Percentiles rank a stretch among this genome's conserved stretches.
Evolutionary conservation across 1,140 invertebrate species (phyloP).

Genomic region (Drosophila nigromelanica): DNA sequence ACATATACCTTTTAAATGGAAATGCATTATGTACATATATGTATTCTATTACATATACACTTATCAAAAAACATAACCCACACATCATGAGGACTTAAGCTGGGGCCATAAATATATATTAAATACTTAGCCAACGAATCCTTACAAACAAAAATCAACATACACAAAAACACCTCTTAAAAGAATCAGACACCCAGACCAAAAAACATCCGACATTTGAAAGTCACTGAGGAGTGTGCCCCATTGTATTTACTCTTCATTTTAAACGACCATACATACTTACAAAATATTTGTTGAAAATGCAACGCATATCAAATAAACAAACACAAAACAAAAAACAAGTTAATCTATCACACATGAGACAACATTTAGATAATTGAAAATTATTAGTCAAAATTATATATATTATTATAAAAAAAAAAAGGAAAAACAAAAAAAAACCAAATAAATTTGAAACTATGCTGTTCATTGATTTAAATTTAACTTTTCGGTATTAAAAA

Average conservation of each 20-base stretch:
- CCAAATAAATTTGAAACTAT: slow-evolving; percentile 72
- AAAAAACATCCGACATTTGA: neutral
- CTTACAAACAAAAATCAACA: slow-evolving; percentile 5
- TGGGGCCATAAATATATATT: slow-evolving; percentile 23
- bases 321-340: slow-evolving; percentile 48
- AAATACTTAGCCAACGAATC: slow-evolving; percentile 28
- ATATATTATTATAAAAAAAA: slow-evolving; percentile 43
- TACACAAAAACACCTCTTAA: slow-evolving; percentile 1
- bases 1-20: slow-evolving; percentile 4
- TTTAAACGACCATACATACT: slow-evolving; percentile 7
- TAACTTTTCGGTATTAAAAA: slow-evolving; percentile 80
- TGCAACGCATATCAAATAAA: slow-evolving; percentile 79
- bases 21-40: slow-evolving; percentile 6
- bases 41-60: slow-evolving; percentile 11
- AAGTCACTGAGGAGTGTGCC: neutral
- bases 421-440: slow-evolving; percentile 37
- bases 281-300: slow-evolving; percentile 48
- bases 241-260: slow-evolving; percentile 4
- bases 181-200: neutral
- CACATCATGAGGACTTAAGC: slow-evolving; percentile 16
- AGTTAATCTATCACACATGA: slow-evolving; percentile 51
- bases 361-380: slow-evolving; percentile 78
- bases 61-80: slow-evolving; percentile 26
- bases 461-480: slow-evolving; percentile 73
- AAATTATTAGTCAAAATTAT: slow-evolving; percentile 83